A percentile compares a stretch with the other conserved stretches of the same genome.
Evolutionary conservation across 2,797 vertebrate species (phyloP).

Genomic region (Takifugu rubripes): DNA sequence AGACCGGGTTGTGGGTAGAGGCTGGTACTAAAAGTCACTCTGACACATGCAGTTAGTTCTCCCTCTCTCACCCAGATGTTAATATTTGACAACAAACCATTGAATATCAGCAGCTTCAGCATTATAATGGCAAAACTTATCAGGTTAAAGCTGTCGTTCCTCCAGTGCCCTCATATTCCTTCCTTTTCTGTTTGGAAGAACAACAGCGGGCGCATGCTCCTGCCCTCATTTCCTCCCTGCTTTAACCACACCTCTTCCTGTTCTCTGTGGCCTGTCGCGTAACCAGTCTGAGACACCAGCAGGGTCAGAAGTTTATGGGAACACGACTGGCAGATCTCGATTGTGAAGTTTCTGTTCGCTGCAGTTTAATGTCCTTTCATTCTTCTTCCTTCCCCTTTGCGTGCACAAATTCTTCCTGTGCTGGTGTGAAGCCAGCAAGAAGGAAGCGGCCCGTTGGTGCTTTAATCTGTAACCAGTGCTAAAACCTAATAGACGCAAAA

Average conservation of each 20-base stretch:
- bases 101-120: neutral
- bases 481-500: slow-evolving; percentile 11
- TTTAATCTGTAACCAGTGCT: slow-evolving; percentile 14
- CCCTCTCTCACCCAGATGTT: slow-evolving; percentile 10
- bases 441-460: slow-evolving; percentile 16
- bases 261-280: slow-evolving; percentile 30
- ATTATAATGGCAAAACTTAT: slow-evolving; percentile 22
- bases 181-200: slow-evolving; percentile 46
- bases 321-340: slow-evolving; percentile 4
- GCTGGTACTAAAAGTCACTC: slow-evolving; percentile 9
- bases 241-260: slow-evolving; percentile 46
- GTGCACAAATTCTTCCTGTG: slow-evolving; percentile 48
- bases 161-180: slow-evolving; percentile 15
- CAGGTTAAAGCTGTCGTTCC: slow-evolving; percentile 31
- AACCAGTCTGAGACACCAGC: slow-evolving; percentile 13
- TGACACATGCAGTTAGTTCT: slow-evolving; percentile 12
- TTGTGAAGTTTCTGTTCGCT: slow-evolving; percentile 1
- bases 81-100: neutral
- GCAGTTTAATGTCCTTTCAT: slow-evolving; percentile 1
- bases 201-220: slow-evolving; percentile 59
- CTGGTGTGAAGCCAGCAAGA: slow-evolving; percentile 26
- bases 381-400: slow-evolving; percentile 19
- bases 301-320: slow-evolving; percentile 25
- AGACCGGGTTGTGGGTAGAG: slow-evolving; percentile 35
- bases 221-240: slow-evolving; percentile 50